phyloP scores from a whole-genome alignment of 2,888 invertebrate species.

The Girardia tigrina region DNA sequence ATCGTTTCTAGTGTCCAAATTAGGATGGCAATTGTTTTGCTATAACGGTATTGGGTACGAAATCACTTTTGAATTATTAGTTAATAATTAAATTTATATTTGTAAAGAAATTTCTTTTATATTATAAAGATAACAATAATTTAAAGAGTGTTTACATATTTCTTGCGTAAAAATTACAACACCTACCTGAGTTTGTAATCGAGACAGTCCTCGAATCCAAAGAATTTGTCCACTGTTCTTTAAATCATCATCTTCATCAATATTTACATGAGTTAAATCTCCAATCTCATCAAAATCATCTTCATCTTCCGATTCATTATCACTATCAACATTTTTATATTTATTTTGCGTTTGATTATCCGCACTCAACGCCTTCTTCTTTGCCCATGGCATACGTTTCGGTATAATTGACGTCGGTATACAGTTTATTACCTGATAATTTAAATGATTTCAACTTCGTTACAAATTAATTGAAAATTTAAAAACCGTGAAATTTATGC shows the following conservation, averaged over 20 bases:
- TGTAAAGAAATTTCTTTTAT: no score
- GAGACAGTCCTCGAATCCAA: slow-evolving; percentile 94
- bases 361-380: not conserved
- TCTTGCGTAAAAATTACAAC: no score
- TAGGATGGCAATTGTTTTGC: slow-evolving; percentile 12
- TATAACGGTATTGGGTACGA: not conserved
- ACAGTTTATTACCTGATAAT: not conserved
- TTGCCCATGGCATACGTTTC: not conserved
- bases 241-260: slow-evolving; percentile 56
- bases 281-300: not conserved
- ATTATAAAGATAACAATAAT: no score
- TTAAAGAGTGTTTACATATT: no score
- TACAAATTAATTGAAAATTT: no score
- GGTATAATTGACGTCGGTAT: not conserved
- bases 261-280: not conserved
- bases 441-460: no score
- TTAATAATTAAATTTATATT: no score
- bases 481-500: no score
- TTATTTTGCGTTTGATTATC: not conserved
- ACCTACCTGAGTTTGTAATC: slow-evolving; percentile 56
- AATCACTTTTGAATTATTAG: no score
- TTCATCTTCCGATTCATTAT: not conserved
- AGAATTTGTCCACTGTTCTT: slow-evolving; percentile 88
- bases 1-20: slow-evolving; percentile 16
- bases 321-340: not conserved